phyloP scores from a whole-genome alignment of 1,140 invertebrate species.

The Tetramorium alpestre region DNA sequence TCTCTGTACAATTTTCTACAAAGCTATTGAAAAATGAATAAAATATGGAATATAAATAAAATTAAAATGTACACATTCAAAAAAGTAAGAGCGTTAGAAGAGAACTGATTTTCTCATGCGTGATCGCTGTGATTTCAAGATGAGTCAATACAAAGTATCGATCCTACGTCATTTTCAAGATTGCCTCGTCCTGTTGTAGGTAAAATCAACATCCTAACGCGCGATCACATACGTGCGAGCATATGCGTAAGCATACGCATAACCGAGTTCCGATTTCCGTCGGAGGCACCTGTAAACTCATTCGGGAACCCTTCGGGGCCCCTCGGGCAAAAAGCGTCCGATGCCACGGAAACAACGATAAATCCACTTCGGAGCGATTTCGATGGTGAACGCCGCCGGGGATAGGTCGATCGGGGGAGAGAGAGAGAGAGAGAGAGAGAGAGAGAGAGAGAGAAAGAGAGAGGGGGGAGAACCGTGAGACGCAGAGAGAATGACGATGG shows the following conservation, averaged over 20 bases:
- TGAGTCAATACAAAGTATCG: not conserved
- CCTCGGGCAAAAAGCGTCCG: constrained; percentile 51
- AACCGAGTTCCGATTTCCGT: constrained; percentile 19
- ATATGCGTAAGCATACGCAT: constrained; percentile 18
- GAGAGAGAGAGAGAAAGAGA: not conserved
- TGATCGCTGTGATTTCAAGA: not conserved
- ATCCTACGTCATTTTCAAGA: constrained; percentile 1
- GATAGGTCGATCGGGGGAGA: constrained; percentile 13
- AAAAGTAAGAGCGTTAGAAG: not conserved
- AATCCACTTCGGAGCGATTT: constrained; percentile 62
- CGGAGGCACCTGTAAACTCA: constrained; percentile 37
- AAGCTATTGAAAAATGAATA: not conserved
- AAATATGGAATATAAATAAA: not conserved
- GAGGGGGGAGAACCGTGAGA: constrained; percentile 4
- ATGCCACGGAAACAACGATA: constrained; percentile 60
- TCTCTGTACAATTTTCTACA: not conserved
- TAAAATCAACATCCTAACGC: not conserved
- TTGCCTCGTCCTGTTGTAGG: not conserved
- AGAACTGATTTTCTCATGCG: not conserved
- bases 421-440: not conserved
- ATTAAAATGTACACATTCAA: not conserved
- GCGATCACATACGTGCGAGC: not conserved
- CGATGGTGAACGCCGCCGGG: constrained; percentile 43
- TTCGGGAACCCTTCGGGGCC: constrained; percentile 29
- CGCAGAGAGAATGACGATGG: constrained; percentile 44